Evolutionary conservation across 2,113 vertebrate species (phyloP).

Genomic region (Pseudopipra pipra): DNA sequence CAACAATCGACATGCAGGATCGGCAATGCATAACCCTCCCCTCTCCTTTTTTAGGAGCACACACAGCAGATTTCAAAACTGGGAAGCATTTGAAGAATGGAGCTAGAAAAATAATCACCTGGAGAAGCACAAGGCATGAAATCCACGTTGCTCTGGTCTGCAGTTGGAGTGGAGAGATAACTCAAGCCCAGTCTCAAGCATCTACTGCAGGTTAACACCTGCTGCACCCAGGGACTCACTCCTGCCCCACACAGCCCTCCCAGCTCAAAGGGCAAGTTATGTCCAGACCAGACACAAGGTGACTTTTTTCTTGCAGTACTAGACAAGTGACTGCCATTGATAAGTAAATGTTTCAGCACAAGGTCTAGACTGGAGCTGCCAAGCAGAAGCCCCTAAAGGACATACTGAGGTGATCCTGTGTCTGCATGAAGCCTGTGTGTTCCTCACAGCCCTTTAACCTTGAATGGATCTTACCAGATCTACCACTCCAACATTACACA

Average conservation of each 20-base stretch:
- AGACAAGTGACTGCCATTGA: not conserved
- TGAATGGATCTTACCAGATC: not conserved
- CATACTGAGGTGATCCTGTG: not conserved
- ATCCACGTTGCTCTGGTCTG: not conserved
- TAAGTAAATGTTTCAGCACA: not conserved
- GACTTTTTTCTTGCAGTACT: not conserved
- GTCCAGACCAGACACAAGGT: not conserved
- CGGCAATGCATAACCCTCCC: accelerated
- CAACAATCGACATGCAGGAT: accelerated
- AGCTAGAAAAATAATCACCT: not conserved
- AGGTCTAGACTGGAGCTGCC: not conserved
- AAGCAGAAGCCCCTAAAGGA: not conserved
- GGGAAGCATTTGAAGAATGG: not conserved
- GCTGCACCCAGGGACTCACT: not conserved
- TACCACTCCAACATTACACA: not conserved
- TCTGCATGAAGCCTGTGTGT: not conserved
- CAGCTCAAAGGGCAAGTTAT: not conserved
- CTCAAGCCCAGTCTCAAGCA: accelerated
- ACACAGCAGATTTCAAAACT: not conserved
- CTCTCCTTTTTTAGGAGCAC: not conserved
- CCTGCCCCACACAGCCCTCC: too few species aligned
- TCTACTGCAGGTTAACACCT: not conserved
- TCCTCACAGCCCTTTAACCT: not conserved
- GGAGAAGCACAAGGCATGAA: not conserved
- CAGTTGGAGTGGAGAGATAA: not conserved